phyloP scores from a whole-genome alignment of 2,797 vertebrate species.

The Prionace glauca region DNA sequence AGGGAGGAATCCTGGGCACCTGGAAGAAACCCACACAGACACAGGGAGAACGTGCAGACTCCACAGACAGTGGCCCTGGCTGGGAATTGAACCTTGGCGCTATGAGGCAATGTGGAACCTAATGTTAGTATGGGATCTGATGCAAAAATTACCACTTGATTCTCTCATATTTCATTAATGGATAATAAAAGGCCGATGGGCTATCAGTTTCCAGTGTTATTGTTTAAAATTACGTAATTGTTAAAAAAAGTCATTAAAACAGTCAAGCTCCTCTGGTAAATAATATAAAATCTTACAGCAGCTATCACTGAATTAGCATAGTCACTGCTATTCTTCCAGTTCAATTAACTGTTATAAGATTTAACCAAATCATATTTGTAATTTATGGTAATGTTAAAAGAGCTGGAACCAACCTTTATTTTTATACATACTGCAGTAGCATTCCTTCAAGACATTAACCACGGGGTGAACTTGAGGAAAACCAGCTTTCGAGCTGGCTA shows the following conservation, averaged over 20 bases:
- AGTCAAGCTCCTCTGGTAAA: background rate
- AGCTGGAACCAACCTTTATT: constrained; percentile 26
- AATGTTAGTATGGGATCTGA: background rate
- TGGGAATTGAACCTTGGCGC: too few species aligned
- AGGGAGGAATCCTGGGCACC: too few species aligned
- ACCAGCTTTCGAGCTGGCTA: constrained; percentile 36
- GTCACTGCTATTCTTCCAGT: background rate
- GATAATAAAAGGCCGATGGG: background rate
- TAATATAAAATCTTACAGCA: constrained; percentile 16
- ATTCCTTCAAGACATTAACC: constrained; percentile 39
- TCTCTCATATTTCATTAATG: background rate
- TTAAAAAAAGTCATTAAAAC: background rate
- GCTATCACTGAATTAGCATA: background rate
- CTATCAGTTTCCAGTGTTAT: background rate
- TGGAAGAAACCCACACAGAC: too few species aligned
- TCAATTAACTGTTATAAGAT: constrained; percentile 4
- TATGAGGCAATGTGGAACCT: background rate
- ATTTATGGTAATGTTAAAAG: constrained; percentile 32
- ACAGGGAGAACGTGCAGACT: too few species aligned
- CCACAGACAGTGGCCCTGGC: too few species aligned
- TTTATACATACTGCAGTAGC: constrained; percentile 23
- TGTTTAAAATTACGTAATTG: constrained; percentile 6
- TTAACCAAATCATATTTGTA: constrained; percentile 25
- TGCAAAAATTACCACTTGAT: background rate
- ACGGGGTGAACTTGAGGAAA: constrained; percentile 30